Conservation (phyloP, 1,140 invertebrate species). For the Drosophila takahashii region DNA sequence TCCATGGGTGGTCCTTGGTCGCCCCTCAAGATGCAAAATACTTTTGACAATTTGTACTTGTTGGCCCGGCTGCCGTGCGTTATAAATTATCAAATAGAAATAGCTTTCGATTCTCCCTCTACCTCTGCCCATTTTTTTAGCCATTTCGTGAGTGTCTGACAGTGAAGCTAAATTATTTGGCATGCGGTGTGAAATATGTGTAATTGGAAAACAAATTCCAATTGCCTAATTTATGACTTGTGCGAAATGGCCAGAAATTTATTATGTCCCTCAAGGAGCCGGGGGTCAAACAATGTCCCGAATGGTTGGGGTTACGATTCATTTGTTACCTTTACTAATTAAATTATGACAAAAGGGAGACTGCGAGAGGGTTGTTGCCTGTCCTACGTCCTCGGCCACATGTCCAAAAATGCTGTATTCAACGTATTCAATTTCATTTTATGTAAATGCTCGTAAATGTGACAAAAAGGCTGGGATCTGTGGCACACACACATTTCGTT, state of each 20-base stretch:
- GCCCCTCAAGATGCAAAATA: slow-evolving; percentile 64
- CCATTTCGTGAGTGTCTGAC: slow-evolving; percentile 17
- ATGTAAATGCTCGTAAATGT: slow-evolving; percentile 79
- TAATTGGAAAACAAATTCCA: slow-evolving; percentile 81
- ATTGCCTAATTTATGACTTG: slow-evolving; percentile 78
- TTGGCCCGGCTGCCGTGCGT: slow-evolving; percentile 65
- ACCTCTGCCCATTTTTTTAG: slow-evolving; percentile 1
- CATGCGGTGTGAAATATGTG: slow-evolving; percentile 82
- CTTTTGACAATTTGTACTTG: slow-evolving; percentile 84
- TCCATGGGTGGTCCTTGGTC: slow-evolving; percentile 65
- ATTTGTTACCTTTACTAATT: slow-evolving; percentile 70
- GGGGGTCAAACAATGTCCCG: slow-evolving; percentile 28
- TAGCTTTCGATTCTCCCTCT: slow-evolving; percentile 58
- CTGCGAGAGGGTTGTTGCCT: slow-evolving; percentile 20
- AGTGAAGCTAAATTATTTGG: slow-evolving; percentile 59
- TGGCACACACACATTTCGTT: slow-evolving; percentile 66
- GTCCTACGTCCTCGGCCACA: slow-evolving; percentile 40
- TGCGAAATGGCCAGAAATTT: slow-evolving; percentile 63
- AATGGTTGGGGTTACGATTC: slow-evolving; percentile 23
- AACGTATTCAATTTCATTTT: slow-evolving; percentile 80
- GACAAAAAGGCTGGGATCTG: slow-evolving; percentile 59
- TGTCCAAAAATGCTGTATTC: slow-evolving; percentile 55
- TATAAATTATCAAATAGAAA: slow-evolving; percentile 84
- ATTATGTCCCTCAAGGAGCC: slow-evolving; percentile 51
- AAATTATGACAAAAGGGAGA: slow-evolving; percentile 66